Conservation (phyloP, 2,113 vertebrate species). For the Capreolus pygargus region DNA sequence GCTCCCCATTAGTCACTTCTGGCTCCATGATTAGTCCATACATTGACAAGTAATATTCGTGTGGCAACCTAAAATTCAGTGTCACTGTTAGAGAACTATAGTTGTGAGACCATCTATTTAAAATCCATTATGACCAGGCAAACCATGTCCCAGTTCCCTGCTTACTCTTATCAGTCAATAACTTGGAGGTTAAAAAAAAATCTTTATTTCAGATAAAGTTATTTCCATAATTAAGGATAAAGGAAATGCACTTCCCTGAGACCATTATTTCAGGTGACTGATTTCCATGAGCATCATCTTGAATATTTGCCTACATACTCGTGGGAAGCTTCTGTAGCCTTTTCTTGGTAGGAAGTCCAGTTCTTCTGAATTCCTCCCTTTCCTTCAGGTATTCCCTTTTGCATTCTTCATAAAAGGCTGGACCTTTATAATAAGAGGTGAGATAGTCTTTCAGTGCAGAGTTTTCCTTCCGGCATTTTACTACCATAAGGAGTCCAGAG, state of each 20-base stretch:
- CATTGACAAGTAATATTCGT: not conserved
- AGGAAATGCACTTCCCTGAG: not conserved
- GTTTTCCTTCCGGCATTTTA: constrained; percentile 93
- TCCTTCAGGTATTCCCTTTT: constrained; percentile 93
- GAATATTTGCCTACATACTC: constrained; percentile 82
- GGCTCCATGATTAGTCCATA: not conserved
- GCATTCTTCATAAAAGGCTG: constrained; percentile 91
- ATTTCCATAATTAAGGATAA: constrained; percentile 55
- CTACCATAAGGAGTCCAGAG: constrained; percentile 91
- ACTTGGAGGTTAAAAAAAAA: not conserved
- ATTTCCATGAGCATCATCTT: not conserved
- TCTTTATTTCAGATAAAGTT: constrained; percentile 59
- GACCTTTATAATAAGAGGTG: constrained; percentile 89
- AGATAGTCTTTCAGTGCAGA: constrained; percentile 92
- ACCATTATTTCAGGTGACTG: not conserved
- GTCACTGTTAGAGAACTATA: not conserved
- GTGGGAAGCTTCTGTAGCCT: constrained; percentile 86
- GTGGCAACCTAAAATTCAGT: not conserved
- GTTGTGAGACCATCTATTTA: not conserved
- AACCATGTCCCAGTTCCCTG: not conserved
- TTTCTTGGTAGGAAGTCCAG: constrained; percentile 87
- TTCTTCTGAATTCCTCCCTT: constrained; percentile 90
- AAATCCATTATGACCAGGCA: not conserved
- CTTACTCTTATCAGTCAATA: not conserved
- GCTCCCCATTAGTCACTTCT: not conserved